Evolutionary conservation across 2,888 invertebrate genomes (phyloP), one percentile per base, ranked within the genome.

Genomic region (Orthonevra nobilis): DNA sequence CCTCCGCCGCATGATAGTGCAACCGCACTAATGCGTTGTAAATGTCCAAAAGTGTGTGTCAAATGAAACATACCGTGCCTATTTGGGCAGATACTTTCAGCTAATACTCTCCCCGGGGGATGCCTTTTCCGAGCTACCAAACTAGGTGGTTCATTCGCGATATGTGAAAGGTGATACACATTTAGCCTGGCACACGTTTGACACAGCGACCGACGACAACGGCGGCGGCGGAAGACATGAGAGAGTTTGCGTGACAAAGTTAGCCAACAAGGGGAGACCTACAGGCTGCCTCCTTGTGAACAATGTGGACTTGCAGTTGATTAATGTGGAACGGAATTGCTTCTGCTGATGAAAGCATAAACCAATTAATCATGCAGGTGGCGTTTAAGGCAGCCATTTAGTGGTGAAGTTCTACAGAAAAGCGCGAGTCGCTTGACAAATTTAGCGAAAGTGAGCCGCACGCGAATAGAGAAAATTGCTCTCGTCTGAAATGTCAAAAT

Each of bases 71-170:
- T 12, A 7, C 6, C 12, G 54, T 28, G 61, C 17, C 63, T 48
- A 63, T 63, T 72, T 61, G 44, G 46, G 56, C 46, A 46, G 20
- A 42, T 54, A 50, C 10, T 23, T 36, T 19, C 32, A 36, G 10
- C 63, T 56, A 63, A 72, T 72, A 30, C 72, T 48, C 63, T 72
- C 72, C 72, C 46, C 40, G 56, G n/a, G 72, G 72, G 72, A 72
- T 63, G 72, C 48, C 70, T 70, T 60, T n/a, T 60, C 60, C 30
- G 48, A 36, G 38, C 14, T n/a, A 36, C 32, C 34, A n/a, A 10
- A 19, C 36, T 28, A 15, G 3, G 23, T 23, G 5, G 44, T 30
- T 38, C 14, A 30, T 23, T 17, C 17, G 54, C 20, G 46, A 54
- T 54, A 60, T 32, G 46, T 58, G 66, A 66, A 74, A 74, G 52